These are phyloP conservation scores for Papio anubis DNA, from an alignment of 2,113 vertebrate species.

Conservation along the genomic window DNA sequence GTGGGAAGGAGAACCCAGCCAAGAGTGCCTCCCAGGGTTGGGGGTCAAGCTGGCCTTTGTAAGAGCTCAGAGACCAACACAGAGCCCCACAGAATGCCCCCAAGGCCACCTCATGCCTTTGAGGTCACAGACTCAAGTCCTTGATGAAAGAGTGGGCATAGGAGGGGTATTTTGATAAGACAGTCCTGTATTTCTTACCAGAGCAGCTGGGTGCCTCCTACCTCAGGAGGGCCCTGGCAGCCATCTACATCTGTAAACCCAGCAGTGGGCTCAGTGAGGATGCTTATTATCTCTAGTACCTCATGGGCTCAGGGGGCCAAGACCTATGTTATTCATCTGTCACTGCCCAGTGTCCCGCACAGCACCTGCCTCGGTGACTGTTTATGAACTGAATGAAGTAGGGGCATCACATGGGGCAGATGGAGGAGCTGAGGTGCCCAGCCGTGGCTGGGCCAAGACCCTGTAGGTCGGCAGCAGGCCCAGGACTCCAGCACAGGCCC, in stretches of 20 bases:
- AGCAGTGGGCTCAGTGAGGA: background rate
- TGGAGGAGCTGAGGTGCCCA: background rate
- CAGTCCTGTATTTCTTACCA: background rate
- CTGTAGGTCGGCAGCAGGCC: background rate
- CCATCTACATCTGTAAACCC: background rate
- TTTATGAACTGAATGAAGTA: background rate
- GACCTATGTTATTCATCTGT: background rate
- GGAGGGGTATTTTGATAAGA: background rate
- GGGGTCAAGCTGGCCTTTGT: background rate
- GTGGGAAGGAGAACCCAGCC: background rate
- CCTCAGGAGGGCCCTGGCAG: background rate
- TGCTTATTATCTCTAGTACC: background rate
- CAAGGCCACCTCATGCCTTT: background rate
- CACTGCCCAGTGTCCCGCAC: background rate
- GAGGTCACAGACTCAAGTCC: background rate
- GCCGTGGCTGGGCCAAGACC: background rate
- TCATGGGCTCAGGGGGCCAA: background rate
- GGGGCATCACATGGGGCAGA: background rate
- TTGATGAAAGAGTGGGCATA: background rate
- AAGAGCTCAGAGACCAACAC: no score
- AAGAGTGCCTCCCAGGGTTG: rapidly evolving
- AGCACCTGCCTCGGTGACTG: background rate
- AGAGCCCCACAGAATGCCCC: background rate
- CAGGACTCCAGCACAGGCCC: background rate
- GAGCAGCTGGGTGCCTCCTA: background rate